phyloP scores from a whole-genome alignment of 92 coral and sea anemone species.

The Epizoanthus stellaris region DNA sequence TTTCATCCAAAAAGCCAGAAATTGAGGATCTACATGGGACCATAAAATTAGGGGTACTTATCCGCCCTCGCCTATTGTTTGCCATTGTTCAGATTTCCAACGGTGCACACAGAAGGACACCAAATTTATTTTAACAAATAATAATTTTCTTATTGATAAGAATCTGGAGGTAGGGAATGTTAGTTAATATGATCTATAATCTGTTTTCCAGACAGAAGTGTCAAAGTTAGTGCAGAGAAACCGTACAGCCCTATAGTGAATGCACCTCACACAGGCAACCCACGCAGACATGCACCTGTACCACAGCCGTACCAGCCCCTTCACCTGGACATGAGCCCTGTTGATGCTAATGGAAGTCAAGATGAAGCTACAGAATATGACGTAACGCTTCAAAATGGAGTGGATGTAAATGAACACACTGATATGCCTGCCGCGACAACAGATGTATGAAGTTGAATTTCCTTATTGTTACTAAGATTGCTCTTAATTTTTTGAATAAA shows the following conservation, averaged over 20 bases:
- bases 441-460: conserved; percentile 3
- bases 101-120: too few relatives aligned
- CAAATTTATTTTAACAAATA: too few relatives aligned
- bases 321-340: conserved; percentile 76
- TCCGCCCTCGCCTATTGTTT: too few relatives aligned
- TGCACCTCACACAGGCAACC: conserved; percentile 55
- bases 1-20: too few relatives aligned
- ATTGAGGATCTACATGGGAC: too few relatives aligned
- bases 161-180: not conserved
- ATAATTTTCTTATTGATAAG: too few relatives aligned
- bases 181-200: not conserved
- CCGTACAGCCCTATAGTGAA: conserved; percentile 52
- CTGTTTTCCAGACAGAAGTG: conserved; percentile 70
- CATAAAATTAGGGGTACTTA: too few relatives aligned
- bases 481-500: too few relatives aligned
- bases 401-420: not conserved
- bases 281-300: conserved; percentile 82
- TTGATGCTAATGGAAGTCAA: conserved; percentile 50
- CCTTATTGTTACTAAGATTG: not conserved
- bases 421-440: not conserved
- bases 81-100: too few relatives aligned
- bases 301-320: conserved; percentile 86
- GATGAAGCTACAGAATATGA: conserved; percentile 14
- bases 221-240: conserved; percentile 75
- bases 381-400: conserved; percentile 8